phyloP scores from a whole-genome alignment of 2,888 invertebrate species.

The Phengaris alcon region DNA sequence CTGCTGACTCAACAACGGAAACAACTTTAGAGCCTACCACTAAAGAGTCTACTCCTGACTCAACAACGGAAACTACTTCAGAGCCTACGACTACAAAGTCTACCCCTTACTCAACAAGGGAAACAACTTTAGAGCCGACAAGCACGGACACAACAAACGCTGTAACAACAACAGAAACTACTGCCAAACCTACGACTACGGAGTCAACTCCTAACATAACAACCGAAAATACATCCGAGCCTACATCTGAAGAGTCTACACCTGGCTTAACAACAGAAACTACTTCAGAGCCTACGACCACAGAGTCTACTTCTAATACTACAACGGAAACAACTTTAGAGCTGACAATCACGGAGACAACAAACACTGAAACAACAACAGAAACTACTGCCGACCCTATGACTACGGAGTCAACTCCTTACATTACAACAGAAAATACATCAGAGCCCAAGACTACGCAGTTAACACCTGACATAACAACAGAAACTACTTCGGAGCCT shows the following conservation, averaged over 20 bases:
- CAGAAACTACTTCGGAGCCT: constrained; percentile 20
- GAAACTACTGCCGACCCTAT: constrained; percentile 17
- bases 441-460: constrained; percentile 23
- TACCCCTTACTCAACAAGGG: not conserved
- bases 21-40: constrained; percentile 27
- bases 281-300: constrained; percentile 21
- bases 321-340: constrained; percentile 29
- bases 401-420: constrained; percentile 11
- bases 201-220: constrained; percentile 1
- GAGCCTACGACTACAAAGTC: constrained; percentile 23
- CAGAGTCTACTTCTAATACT: constrained; percentile 8
- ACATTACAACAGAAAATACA: constrained; percentile 17
- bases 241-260: constrained; percentile 4
- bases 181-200: constrained; percentile 23
- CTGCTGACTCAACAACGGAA: constrained; percentile 30
- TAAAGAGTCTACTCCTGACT: constrained; percentile 23
- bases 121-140: constrained; percentile 23
- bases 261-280: constrained; percentile 17
- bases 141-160: constrained; percentile 9
- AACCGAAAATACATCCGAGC: not conserved
- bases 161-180: not conserved
- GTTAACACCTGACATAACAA: not conserved
- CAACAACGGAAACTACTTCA: constrained; percentile 29
- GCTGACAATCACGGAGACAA: not conserved
- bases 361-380: constrained; percentile 6